phyloP scores from a whole-genome alignment of 2,113 vertebrate species.

The Phaethornis superciliosus region DNA sequence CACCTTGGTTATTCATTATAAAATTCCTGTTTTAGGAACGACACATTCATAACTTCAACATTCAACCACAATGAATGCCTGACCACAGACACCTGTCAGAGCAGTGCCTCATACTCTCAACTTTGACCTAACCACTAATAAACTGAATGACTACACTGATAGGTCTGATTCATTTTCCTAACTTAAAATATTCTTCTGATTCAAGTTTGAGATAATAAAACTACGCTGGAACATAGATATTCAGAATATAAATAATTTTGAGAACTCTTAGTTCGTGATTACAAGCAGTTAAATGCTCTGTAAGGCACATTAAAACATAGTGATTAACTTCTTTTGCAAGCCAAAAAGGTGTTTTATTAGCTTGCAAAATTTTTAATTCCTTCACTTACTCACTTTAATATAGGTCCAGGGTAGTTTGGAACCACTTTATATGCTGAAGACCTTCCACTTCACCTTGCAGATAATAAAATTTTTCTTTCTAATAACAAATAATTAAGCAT shows the following conservation, averaged over 20 bases:
- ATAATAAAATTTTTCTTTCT: constrained; percentile 31
- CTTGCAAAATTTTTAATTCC: background rate
- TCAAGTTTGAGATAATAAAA: constrained; percentile 63
- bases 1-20: background rate
- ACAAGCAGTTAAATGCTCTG: constrained; percentile 38
- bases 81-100: background rate
- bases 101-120: constrained; percentile 13
- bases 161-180: constrained; percentile 56
- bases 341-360: background rate
- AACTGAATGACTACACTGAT: constrained; percentile 49
- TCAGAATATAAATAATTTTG: background rate
- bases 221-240: background rate
- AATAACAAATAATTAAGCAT: constrained; percentile 33
- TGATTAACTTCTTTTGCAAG: background rate
- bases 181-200: constrained; percentile 67
- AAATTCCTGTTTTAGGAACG: constrained; percentile 32
- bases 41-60: constrained; percentile 54
- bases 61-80: constrained; percentile 42
- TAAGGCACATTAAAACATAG: background rate
- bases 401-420: constrained; percentile 1
- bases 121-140: constrained; percentile 68
- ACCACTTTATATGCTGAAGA: background rate
- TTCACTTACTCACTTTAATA: background rate
- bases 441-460: background rate
- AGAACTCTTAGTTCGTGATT: constrained; percentile 31